A percentile compares a stretch with the other conserved stretches of the same genome.
These are phyloP conservation scores for Charadrius vociferus DNA, from an alignment of 2,113 vertebrate genomes.

Conservation along the genomic window DNA sequence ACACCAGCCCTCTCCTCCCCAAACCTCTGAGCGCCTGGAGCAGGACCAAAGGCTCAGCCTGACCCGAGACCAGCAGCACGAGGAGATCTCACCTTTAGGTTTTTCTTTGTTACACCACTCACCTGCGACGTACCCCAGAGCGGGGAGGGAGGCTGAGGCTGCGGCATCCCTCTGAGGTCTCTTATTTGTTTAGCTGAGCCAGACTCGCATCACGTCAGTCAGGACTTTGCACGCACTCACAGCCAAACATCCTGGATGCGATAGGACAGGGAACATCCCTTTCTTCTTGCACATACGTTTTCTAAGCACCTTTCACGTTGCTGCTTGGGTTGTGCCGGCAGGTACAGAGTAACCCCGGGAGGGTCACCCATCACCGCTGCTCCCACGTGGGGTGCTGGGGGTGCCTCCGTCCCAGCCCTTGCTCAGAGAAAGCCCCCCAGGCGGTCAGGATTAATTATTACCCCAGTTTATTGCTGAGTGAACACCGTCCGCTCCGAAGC, in stretches of 20 bases:
- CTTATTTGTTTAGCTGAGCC: not conserved
- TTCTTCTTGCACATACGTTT: not conserved
- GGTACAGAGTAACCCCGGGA: not conserved
- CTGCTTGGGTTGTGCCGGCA: not conserved
- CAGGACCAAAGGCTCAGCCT: not conserved
- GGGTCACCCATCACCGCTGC: rapidly evolving
- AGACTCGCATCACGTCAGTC: not conserved
- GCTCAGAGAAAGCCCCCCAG: not conserved
- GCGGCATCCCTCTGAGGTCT: rapidly evolving
- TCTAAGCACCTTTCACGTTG: not conserved
- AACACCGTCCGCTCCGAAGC: not conserved
- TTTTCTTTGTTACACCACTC: not conserved
- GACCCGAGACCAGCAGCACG: rapidly evolving
- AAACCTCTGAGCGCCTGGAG: not conserved
- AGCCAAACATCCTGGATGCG: not conserved
- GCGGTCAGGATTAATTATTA: constrained; percentile 7
- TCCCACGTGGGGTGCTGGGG: not conserved
- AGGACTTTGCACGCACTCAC: not conserved
- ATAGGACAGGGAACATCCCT: not conserved
- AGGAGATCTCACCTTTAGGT: not conserved
- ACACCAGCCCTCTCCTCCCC: not conserved
- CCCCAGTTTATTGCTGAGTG: not conserved
- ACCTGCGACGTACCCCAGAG: not conserved
- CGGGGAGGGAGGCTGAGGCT: not conserved
- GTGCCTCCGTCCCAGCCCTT: not conserved